These are phyloP conservation scores for Piaya cayana DNA, from an alignment of 2,113 vertebrate species.

Conservation along the genomic window DNA sequence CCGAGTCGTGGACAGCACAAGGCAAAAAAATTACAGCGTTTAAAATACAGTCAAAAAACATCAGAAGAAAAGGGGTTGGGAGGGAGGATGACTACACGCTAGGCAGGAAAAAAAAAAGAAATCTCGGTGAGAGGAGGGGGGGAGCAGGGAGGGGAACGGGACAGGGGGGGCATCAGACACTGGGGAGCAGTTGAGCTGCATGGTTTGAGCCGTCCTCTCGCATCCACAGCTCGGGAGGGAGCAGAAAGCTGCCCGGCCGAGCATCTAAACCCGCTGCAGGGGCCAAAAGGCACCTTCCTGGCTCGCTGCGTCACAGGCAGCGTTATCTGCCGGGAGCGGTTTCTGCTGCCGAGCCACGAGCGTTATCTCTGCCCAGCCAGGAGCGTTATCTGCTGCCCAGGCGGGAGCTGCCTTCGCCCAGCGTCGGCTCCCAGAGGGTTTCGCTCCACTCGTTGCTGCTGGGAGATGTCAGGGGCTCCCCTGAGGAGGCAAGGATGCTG, in stretches of 20 bases:
- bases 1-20: slow-evolving; percentile 37
- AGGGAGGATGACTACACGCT: slow-evolving; percentile 26
- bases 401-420: not conserved
- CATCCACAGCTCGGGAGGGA: not conserved
- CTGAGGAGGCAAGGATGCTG: not conserved
- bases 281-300: not conserved
- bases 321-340: not conserved
- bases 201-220: slow-evolving; percentile 6
- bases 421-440: not conserved
- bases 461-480: not conserved
- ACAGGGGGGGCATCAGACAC: not conserved
- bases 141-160: not conserved
- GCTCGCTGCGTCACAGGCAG: not conserved
- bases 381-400: not conserved
- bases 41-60: slow-evolving; percentile 47
- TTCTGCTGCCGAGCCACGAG: too few relatives aligned
- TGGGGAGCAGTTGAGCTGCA: slow-evolving; percentile 26
- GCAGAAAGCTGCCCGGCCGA: accelerated
- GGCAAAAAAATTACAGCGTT: slow-evolving; percentile 10
- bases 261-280: not conserved
- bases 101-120: not conserved
- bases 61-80: not conserved
- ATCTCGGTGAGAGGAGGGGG: not conserved
- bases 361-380: too few relatives aligned
- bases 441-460: accelerated